A percentile compares a stretch with the other conserved stretches of the same genome.
Conservation (phyloP, 2,888 invertebrate species). For the Neocrepidodera transversa region DNA sequence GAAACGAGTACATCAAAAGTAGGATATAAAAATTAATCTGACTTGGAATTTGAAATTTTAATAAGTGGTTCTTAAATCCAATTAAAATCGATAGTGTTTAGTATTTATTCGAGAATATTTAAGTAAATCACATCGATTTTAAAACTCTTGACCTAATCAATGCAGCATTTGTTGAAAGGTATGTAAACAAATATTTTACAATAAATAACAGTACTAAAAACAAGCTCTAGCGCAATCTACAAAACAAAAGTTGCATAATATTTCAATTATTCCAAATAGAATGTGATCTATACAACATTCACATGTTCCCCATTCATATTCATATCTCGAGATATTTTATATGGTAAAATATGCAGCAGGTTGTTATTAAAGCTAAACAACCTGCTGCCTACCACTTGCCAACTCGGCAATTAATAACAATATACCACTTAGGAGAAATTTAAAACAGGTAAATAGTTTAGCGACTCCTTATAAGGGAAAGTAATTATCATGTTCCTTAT, state of each 20-base stretch:
- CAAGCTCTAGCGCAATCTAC: not conserved
- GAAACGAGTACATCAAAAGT: too few species aligned
- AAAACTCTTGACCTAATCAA: not conserved
- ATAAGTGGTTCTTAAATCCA: too few species aligned
- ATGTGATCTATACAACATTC: constrained; percentile 27
- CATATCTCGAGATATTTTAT: constrained; percentile 36
- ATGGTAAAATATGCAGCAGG: constrained; percentile 47
- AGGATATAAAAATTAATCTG: too few species aligned
- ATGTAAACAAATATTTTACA: constrained; percentile 1
- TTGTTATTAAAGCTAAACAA: constrained; percentile 38
- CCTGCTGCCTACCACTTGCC: constrained; percentile 33
- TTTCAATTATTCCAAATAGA: constrained; percentile 21
- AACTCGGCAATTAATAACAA: constrained; percentile 33
- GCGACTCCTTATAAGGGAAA: constrained; percentile 14
- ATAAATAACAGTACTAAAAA: constrained; percentile 2
- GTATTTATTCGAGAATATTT: too few species aligned
- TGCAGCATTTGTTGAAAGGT: constrained; percentile 7
- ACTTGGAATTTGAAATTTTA: too few species aligned
- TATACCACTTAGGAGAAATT: constrained; percentile 27
- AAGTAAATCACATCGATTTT: too few species aligned
- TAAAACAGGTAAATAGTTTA: constrained; percentile 21
- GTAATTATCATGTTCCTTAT: constrained; percentile 23
- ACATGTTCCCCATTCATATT: constrained; percentile 34
- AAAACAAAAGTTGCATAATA: constrained; percentile 24
- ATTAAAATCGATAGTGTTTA: too few species aligned